These are phyloP conservation scores for Enteromius afrohamiltoni DNA, from an alignment of 2,797 vertebrate genomes.

Conservation along the genomic window DNA sequence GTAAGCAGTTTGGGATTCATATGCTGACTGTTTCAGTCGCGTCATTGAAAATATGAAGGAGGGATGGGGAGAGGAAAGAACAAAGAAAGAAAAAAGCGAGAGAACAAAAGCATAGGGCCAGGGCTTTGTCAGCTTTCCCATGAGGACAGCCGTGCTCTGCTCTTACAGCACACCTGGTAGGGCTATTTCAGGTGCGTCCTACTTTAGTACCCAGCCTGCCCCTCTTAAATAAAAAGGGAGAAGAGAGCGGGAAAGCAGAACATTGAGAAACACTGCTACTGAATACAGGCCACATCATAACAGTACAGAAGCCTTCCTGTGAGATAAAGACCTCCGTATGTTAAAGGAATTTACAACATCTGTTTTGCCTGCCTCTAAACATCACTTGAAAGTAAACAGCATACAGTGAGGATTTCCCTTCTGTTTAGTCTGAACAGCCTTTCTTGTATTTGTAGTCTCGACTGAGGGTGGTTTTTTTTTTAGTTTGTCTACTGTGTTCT, in stretches of 20 bases:
- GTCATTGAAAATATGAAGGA: background rate
- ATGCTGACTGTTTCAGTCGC: conserved; percentile 30
- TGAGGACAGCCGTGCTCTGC: conserved; percentile 1
- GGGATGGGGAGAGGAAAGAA: background rate
- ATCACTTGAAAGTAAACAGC: background rate
- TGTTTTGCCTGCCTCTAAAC: background rate
- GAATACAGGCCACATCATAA: background rate
- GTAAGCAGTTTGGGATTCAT: conserved; percentile 27
- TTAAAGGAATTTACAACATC: conserved; percentile 11
- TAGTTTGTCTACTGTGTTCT: background rate
- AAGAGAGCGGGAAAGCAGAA: conserved; percentile 24
- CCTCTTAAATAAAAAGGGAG: conserved; percentile 1
- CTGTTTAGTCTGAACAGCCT: background rate
- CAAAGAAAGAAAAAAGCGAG: background rate
- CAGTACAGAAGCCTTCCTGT: background rate
- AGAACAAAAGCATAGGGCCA: conserved; percentile 38
- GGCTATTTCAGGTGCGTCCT: conserved; percentile 78
- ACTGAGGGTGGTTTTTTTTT: background rate
- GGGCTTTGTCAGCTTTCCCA: conserved; percentile 41
- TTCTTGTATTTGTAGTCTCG: background rate
- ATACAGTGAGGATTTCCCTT: background rate
- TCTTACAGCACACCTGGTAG: conserved; percentile 66
- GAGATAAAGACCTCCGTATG: conserved; percentile 4
- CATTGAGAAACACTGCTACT: conserved; percentile 2
- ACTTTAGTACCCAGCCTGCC: conserved; percentile 60